These are phyloP conservation scores for Hemibagrus guttatus DNA, from an alignment of 2,797 vertebrate species.

Conservation along the genomic window DNA sequence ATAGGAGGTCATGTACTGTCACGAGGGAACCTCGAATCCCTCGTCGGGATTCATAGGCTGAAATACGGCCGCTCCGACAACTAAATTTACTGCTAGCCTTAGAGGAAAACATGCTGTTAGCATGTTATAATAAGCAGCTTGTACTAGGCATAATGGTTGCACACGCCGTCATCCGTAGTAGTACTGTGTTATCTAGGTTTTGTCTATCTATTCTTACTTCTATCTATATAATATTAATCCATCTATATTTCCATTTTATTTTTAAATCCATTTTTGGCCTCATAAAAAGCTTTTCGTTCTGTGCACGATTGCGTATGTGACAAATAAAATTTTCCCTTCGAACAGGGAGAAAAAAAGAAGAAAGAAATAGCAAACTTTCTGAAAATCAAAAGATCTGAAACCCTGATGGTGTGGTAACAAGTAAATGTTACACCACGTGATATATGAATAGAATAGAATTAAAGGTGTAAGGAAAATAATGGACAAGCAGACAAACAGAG, in stretches of 20 bases:
- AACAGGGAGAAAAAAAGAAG: background rate
- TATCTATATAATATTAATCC: too few species aligned
- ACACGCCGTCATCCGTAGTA: too few species aligned
- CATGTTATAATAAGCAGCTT: background rate
- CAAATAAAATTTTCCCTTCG: background rate
- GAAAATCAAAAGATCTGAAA: background rate
- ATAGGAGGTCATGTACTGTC: constrained; percentile 24
- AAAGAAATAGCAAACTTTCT: background rate
- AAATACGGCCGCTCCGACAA: background rate
- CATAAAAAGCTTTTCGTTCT: too few species aligned
- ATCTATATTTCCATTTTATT: too few species aligned
- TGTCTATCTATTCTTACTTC: too few species aligned
- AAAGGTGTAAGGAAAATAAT: background rate
- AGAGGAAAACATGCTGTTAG: background rate
- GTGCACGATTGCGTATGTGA: too few species aligned
- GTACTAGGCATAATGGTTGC: background rate
- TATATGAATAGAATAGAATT: background rate
- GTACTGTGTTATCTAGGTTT: too few species aligned
- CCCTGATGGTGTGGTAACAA: background rate
- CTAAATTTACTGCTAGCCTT: constrained; percentile 1
- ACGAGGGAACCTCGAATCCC: constrained; percentile 27
- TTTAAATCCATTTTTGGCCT: too few species aligned
- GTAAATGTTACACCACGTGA: background rate
- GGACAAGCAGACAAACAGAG: background rate
- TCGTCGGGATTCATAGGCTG: constrained; percentile 8